Evolutionary conservation across 2,888 invertebrate species (phyloP).

Genomic region (Schizotus pectinicornis): DNA sequence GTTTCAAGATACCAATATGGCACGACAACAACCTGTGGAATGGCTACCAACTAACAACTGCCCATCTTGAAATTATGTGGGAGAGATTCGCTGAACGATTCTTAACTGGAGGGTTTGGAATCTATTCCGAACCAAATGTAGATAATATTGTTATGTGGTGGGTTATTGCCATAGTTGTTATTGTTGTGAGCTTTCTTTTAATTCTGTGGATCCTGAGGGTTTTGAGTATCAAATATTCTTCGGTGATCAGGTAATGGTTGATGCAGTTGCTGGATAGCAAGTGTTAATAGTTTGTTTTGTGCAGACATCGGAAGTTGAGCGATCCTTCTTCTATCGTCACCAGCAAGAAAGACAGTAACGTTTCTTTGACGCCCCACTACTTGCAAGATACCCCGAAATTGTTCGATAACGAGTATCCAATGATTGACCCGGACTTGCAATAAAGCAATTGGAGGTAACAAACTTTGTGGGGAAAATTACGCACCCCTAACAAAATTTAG

Average conservation of each 20-base stretch:
- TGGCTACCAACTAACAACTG: constrained; percentile 30
- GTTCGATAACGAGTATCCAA: constrained; percentile 31
- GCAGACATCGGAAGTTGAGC: constrained; percentile 7
- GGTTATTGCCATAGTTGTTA: constrained; percentile 13
- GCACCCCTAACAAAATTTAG: too few relatives aligned
- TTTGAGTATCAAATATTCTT: background rate
- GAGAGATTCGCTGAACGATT: constrained; percentile 10
- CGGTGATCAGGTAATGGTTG: background rate
- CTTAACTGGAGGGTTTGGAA: constrained; percentile 15
- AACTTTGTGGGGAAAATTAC: too few relatives aligned
- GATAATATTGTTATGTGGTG: constrained; percentile 21
- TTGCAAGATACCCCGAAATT: constrained; percentile 33
- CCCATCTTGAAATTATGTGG: constrained; percentile 36
- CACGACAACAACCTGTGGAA: constrained; percentile 12
- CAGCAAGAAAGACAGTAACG: constrained; percentile 18
- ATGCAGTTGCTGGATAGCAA: background rate
- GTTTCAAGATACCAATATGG: constrained; percentile 33
- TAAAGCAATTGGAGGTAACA: background rate
- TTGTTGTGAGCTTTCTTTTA: constrained; percentile 7
- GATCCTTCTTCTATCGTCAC: constrained; percentile 9
- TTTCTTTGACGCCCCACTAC: constrained; percentile 28
- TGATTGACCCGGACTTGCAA: constrained; percentile 23
- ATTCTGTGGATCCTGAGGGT: background rate
- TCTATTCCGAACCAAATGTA: constrained; percentile 27
- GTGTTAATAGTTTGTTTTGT: background rate